A percentile compares a stretch with the other conserved stretches of the same genome.
These are phyloP conservation scores for Sipha flava DNA, from an alignment of 1,140 invertebrate species.

Conservation along the genomic window DNA sequence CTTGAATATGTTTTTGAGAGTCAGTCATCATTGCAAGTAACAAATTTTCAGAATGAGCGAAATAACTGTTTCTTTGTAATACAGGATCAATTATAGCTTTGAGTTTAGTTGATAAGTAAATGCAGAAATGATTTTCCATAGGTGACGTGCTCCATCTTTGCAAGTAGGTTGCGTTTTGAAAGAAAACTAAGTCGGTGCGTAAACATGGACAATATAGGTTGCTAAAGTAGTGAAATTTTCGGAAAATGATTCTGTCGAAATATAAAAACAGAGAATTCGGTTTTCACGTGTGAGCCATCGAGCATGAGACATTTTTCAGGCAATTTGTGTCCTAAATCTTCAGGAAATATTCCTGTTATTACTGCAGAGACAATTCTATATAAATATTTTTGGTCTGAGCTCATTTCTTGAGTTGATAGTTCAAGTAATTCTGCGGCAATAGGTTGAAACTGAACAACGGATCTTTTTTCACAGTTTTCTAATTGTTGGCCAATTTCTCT, in stretches of 20 bases:
- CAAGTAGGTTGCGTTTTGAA: conserved; percentile 33
- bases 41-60: conserved; percentile 42
- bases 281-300: conserved; percentile 38
- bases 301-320: conserved; percentile 36
- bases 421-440: conserved; percentile 9
- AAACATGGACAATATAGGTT: conserved; percentile 35
- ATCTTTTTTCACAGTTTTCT: conserved; percentile 36
- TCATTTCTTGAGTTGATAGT: conserved; percentile 32
- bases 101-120: not conserved
- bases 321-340: conserved; percentile 31
- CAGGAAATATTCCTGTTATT: conserved; percentile 31
- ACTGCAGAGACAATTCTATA: conserved; percentile 37
- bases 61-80: conserved; percentile 37
- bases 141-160: not conserved
- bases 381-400: conserved; percentile 41
- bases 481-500: no score
- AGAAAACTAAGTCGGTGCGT: conserved; percentile 36
- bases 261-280: conserved; percentile 35
- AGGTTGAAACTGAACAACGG: conserved; percentile 35
- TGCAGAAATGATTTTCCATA: not conserved
- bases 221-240: conserved; percentile 31
- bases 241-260: conserved; percentile 28
- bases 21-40: no score
- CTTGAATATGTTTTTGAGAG: conserved; percentile 39
- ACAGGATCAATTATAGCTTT: conserved; percentile 36